Conservation (phyloP, 2,888 invertebrate species). For the Steinernema carpocapsae region DNA sequence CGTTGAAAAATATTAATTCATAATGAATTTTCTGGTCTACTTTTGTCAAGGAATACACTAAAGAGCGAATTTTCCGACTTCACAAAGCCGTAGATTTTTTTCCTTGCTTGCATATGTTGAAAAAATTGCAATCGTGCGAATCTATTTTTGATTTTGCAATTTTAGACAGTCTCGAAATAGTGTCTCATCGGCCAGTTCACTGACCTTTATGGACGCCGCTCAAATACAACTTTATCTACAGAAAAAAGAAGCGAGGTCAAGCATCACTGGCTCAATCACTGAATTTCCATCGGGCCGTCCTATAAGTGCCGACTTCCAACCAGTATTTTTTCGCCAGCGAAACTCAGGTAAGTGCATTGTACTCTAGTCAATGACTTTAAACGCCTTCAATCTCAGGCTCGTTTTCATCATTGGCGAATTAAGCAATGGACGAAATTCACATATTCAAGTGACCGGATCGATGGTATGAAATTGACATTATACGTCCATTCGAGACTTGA, state of each 20-base stretch:
- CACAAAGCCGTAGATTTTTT: background rate
- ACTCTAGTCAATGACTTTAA: background rate
- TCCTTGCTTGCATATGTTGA: background rate
- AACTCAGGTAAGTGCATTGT: background rate
- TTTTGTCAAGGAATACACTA: background rate
- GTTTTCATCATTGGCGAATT: background rate
- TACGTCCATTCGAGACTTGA: background rate
- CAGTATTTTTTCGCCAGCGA: conserved; percentile 5
- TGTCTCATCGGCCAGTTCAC: background rate
- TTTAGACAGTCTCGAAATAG: conserved; percentile 26
- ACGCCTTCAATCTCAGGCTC: background rate
- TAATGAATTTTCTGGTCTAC: background rate
- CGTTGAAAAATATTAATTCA: background rate
- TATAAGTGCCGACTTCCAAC: background rate
- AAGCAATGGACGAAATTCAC: background rate
- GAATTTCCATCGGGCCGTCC: background rate
- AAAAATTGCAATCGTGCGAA: background rate
- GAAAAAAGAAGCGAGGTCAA: background rate
- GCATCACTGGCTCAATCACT: background rate
- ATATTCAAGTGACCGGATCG: background rate
- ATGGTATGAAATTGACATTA: background rate
- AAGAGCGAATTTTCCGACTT: background rate
- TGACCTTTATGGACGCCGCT: background rate
- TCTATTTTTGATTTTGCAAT: background rate
- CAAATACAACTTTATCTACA: background rate